Evolutionary conservation across 2,113 vertebrate species (phyloP).

Genomic region (Centropus unirufus): DNA sequence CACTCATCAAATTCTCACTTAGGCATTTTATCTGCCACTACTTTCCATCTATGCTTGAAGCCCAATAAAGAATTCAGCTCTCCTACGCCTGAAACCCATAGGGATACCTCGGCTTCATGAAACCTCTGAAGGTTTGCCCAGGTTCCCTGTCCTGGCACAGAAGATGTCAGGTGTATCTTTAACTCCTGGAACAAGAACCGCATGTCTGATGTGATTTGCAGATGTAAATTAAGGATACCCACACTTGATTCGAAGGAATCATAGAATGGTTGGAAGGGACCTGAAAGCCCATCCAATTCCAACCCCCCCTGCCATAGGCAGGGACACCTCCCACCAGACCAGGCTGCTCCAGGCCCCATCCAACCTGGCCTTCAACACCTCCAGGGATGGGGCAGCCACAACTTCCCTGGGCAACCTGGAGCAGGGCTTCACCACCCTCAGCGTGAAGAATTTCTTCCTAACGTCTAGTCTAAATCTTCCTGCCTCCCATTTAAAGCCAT

Average conservation of each 20-base stretch:
- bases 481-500: too few species aligned
- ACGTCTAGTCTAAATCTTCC: too few species aligned
- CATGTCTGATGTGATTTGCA: not conserved
- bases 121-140: not conserved
- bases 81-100: accelerated
- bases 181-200: not conserved
- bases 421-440: too few species aligned
- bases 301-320: too few species aligned
- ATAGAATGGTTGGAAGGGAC: too few species aligned
- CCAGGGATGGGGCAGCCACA: too few species aligned
- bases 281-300: too few species aligned
- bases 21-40: not conserved
- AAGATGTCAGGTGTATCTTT: not conserved
- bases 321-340: too few species aligned
- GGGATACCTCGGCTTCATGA: not conserved
- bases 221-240: not conserved
- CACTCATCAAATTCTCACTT: not conserved
- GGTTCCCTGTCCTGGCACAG: not conserved
- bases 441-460: too few species aligned
- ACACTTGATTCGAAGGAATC: not conserved
- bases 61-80: not conserved
- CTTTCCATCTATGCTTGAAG: not conserved
- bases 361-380: too few species aligned
- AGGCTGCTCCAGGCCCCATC: too few species aligned
- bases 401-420: too few species aligned